phyloP scores from a whole-genome alignment of 2,797 vertebrate species.

The Echiichthys vipera region DNA sequence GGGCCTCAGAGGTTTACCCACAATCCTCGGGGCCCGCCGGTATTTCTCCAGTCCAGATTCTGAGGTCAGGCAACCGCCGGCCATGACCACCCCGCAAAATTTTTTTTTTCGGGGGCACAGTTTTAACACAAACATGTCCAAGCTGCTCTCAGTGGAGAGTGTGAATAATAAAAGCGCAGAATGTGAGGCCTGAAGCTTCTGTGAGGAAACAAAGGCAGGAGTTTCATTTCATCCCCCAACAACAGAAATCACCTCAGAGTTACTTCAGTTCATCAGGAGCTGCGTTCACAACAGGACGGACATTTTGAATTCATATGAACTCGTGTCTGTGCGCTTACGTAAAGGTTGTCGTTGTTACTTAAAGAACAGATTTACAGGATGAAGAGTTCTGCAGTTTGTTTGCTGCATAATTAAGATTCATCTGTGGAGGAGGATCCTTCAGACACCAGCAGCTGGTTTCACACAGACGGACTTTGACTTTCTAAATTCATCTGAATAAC shows the following conservation, averaged over 20 bases:
- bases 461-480: no score
- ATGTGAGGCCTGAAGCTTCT: constrained; percentile 33
- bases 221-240: constrained; percentile 13
- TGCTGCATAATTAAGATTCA: no score
- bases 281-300: not conserved
- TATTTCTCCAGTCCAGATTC: constrained; percentile 47
- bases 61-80: constrained; percentile 67
- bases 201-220: constrained; percentile 26
- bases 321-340: no score
- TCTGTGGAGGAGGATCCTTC: no score
- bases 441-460: no score
- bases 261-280: not conserved
- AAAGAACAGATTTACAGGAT: no score
- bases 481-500: no score
- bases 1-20: constrained; percentile 60
- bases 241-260: not conserved
- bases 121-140: constrained; percentile 46
- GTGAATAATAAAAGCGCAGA: constrained; percentile 36
- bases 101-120: constrained; percentile 42
- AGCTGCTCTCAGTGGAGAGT: constrained; percentile 38
- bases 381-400: no score
- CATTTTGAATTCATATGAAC: not conserved
- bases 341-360: no score
- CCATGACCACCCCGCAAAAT: constrained; percentile 45
- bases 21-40: constrained; percentile 37